Conservation (phyloP, 2,888 invertebrate species). For the Nomada lathburiana region DNA sequence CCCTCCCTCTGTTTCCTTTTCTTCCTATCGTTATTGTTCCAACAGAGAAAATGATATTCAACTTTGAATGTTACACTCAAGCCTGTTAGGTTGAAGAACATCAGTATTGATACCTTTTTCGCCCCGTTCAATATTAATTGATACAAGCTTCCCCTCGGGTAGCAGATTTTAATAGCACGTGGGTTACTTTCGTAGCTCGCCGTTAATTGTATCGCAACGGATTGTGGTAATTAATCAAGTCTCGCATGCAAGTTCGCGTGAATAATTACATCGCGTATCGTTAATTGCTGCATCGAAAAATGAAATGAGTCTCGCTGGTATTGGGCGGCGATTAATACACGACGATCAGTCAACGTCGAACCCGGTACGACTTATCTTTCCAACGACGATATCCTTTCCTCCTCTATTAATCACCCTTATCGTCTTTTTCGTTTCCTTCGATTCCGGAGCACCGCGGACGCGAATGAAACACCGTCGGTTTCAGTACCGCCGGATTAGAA, state of each 20-base stretch:
- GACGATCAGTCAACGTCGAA: slow-evolving; percentile 66
- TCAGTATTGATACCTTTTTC: too few relatives aligned
- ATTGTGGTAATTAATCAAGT: slow-evolving; percentile 47
- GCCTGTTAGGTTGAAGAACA: too few relatives aligned
- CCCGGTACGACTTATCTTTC: slow-evolving; percentile 57
- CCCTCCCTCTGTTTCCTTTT: too few relatives aligned
- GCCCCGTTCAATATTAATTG: neutral
- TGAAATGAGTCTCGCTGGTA: slow-evolving; percentile 51
- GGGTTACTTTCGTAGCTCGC: too few relatives aligned
- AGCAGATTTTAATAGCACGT: neutral
- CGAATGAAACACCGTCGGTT: slow-evolving; percentile 39
- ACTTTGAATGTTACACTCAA: too few relatives aligned
- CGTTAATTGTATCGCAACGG: slow-evolving; percentile 11
- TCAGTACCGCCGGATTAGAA: slow-evolving; percentile 38
- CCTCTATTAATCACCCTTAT: slow-evolving; percentile 67
- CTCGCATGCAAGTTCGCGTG: slow-evolving; percentile 21
- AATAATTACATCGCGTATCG: slow-evolving; percentile 47
- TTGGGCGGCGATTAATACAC: slow-evolving; percentile 57
- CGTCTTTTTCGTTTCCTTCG: slow-evolving; percentile 43
- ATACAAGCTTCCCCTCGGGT: neutral
- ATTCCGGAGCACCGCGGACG: slow-evolving; percentile 1
- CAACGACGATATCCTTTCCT: slow-evolving; percentile 54
- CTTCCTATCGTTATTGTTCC: neutral
- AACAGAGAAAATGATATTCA: neutral
- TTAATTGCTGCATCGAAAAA: slow-evolving; percentile 56